These are phyloP conservation scores for Ellobium chinense DNA, from an alignment of 2,888 invertebrate genomes.

Conservation along the genomic window DNA sequence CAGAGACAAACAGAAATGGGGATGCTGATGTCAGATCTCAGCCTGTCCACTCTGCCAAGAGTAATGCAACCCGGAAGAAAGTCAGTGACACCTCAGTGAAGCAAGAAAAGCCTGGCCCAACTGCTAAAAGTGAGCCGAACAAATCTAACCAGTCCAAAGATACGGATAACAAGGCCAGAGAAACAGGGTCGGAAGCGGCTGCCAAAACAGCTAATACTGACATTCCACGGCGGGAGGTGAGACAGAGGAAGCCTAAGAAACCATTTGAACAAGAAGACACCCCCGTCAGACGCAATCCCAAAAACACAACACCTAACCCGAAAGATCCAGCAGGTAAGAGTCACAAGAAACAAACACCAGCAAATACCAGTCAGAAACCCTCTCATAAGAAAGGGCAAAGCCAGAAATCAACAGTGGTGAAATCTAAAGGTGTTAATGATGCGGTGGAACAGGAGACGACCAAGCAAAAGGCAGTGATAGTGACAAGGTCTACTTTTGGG, in stretches of 20 bases:
- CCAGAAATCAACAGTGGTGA: neutral
- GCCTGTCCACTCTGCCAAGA: neutral
- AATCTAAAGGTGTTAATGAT: neutral
- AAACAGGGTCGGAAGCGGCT: neutral
- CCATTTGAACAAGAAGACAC: conserved; percentile 43
- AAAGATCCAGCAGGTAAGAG: neutral
- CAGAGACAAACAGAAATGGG: no score
- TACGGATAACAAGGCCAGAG: neutral
- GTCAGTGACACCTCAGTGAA: no score
- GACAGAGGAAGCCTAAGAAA: conserved; percentile 40
- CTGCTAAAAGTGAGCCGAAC: neutral
- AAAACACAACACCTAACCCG: neutral
- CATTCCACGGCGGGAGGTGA: conserved; percentile 21
- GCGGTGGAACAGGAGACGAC: neutral
- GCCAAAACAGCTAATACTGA: neutral
- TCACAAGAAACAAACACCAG: neutral
- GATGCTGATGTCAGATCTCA: no score
- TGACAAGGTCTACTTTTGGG: neutral
- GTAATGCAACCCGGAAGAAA: no score
- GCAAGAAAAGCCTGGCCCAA: neutral
- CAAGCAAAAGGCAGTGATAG: neutral
- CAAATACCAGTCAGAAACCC: neutral
- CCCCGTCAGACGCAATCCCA: neutral
- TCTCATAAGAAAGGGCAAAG: neutral
- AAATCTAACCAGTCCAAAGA: neutral